Evolutionary conservation across 2,888 invertebrate genomes (phyloP).

Genomic region (Cabera pusaria): DNA sequence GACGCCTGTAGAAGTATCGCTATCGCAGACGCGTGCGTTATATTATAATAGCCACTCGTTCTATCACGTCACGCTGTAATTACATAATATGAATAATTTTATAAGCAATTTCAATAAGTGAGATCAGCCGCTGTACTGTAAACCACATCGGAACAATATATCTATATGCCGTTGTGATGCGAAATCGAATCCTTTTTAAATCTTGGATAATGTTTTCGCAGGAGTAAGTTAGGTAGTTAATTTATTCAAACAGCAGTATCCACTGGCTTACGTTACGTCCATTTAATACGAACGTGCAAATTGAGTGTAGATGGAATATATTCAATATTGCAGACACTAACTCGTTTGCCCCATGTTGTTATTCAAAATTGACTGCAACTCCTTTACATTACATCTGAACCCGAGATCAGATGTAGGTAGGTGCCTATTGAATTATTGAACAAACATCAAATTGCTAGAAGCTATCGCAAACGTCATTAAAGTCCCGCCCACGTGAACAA

Average conservation of each 20-base stretch:
- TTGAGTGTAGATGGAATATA: slow-evolving; percentile 3
- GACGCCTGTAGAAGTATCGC: slow-evolving; percentile 15
- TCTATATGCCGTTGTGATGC: too few relatives aligned
- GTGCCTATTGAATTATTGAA: slow-evolving; percentile 44
- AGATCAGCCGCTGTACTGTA: slow-evolving; percentile 50
- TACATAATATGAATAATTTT: slow-evolving; percentile 62
- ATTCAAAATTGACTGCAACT: slow-evolving; percentile 30
- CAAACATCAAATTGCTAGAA: slow-evolving; percentile 56
- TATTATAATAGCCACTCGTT: slow-evolving; percentile 18
- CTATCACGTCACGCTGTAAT: slow-evolving; percentile 46
- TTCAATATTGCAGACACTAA: slow-evolving; percentile 1
- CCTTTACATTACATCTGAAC: too few relatives aligned
- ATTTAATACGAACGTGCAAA: slow-evolving; percentile 3
- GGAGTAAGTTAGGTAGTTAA: too few relatives aligned
- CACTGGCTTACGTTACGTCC: not conserved
- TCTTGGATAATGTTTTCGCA: too few relatives aligned
- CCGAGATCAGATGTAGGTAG: slow-evolving; percentile 36
- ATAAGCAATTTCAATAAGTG: slow-evolving; percentile 47
- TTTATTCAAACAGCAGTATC: not conserved
- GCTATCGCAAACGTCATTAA: slow-evolving; percentile 62
- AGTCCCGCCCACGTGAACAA: slow-evolving; percentile 55
- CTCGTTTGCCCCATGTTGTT: slow-evolving; percentile 17
- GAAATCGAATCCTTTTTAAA: slow-evolving; percentile 35
- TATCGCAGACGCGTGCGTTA: slow-evolving; percentile 2
- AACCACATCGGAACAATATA: slow-evolving; percentile 53